Percentiles rank a stretch among this genome's conserved stretches.
phyloP scores from a whole-genome alignment of 2,888 invertebrate genomes.

The Glomeris marginata region DNA sequence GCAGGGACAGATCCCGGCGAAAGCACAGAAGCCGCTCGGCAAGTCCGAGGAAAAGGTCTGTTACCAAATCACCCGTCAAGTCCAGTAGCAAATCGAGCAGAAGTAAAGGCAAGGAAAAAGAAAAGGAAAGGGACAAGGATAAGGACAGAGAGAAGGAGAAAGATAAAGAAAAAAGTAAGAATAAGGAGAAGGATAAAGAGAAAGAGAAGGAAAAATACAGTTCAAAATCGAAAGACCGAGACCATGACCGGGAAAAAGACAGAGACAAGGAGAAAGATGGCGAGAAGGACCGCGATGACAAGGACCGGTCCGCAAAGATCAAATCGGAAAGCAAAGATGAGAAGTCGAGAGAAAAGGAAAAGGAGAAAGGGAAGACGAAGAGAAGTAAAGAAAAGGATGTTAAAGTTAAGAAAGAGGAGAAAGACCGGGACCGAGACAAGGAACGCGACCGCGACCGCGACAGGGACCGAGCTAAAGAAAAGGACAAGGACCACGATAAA shows the following conservation, averaged over 20 bases:
- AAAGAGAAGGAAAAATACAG: too few species aligned
- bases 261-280: conserved; percentile 1
- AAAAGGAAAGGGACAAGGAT: conserved; percentile 1
- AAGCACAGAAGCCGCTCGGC: conserved; percentile 14
- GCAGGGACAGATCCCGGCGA: conserved; percentile 11
- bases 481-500: conserved; percentile 12
- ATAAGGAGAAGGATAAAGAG: background rate
- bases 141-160: conserved; percentile 13
- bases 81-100: conserved; percentile 6
- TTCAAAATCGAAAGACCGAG: conserved; percentile 15
- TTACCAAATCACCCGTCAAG: conserved; percentile 10
- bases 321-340: conserved; percentile 18
- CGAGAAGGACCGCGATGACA: conserved; percentile 9
- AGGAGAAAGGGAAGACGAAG: conserved; percentile 11
- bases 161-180: conserved; percentile 13
- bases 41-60: conserved; percentile 16
- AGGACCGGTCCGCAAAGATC: conserved; percentile 9
- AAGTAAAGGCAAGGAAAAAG: conserved; percentile 5
- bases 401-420: background rate
- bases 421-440: background rate
- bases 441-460: conserved; percentile 13
- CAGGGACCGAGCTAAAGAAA: conserved; percentile 11
- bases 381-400: conserved; percentile 10
- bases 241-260: conserved; percentile 6
- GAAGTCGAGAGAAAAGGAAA: conserved; percentile 6